A percentile compares a stretch with the other conserved stretches of the same genome.
Evolutionary conservation across 2,113 vertebrate genomes (phyloP).

Genomic region (Himantopus leucocephalus): DNA sequence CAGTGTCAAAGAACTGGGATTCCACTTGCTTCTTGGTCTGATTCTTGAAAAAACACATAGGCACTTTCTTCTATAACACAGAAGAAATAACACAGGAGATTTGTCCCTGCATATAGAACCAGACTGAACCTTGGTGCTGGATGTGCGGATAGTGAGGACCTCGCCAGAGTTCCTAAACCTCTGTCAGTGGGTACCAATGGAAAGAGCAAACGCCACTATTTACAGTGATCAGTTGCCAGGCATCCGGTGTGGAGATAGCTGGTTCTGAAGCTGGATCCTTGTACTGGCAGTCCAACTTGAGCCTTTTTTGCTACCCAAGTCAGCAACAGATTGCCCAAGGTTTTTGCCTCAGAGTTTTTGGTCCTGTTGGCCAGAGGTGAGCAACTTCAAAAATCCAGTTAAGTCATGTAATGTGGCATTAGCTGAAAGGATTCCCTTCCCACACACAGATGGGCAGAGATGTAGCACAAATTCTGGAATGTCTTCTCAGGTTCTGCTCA

Average conservation of each 20-base stretch:
- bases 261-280: background rate
- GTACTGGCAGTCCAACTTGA: background rate
- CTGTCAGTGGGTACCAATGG: background rate
- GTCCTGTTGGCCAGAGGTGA: background rate
- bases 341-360: background rate
- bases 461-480: background rate
- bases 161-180: background rate
- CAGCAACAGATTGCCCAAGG: background rate
- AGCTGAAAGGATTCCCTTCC: background rate
- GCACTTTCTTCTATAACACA: background rate
- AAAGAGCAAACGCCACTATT: background rate
- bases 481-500: background rate
- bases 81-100: background rate
- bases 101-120: background rate
- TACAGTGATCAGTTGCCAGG: background rate
- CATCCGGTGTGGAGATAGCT: fast-evolving
- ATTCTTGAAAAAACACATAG: background rate
- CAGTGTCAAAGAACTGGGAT: background rate
- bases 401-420: fast-evolving
- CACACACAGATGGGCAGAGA: background rate
- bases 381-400: background rate
- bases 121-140: background rate
- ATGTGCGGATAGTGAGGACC: background rate
- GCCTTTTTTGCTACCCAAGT: background rate
- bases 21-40: background rate